A percentile compares a stretch with the other conserved stretches of the same genome.
Evolutionary conservation across 2,888 invertebrate genomes (phyloP).

Genomic region (Acrocyrtus sp.): DNA sequence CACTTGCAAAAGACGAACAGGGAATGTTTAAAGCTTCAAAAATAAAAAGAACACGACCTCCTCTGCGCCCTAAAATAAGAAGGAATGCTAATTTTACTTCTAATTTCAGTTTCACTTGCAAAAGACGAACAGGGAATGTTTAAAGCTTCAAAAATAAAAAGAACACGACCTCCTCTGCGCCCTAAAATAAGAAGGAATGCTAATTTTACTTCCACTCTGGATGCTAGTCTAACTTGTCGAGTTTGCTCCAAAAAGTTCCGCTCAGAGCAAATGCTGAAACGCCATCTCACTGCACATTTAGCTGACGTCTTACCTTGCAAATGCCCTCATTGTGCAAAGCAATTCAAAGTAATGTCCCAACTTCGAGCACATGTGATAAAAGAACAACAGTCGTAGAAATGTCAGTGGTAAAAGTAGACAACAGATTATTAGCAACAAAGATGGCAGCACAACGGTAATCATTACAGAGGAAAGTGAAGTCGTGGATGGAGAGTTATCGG

Average conservation of each 20-base stretch:
- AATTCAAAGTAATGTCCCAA: background rate
- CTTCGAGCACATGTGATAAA: background rate
- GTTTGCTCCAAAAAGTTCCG: background rate
- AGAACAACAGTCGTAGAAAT: no score
- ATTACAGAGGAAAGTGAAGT: no score
- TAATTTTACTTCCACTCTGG: background rate
- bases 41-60: background rate
- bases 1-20: background rate
- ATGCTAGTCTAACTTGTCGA: background rate
- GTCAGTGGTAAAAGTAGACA: no score
- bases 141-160: background rate
- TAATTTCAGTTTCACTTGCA: background rate
- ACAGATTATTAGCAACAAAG: no score
- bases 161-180: background rate
- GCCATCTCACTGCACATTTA: background rate
- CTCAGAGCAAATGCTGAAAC: background rate
- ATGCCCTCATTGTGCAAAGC: background rate
- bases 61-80: background rate
- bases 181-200: background rate
- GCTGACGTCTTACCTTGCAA: background rate
- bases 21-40: background rate
- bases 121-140: background rate
- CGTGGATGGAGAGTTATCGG: no score
- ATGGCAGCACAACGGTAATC: no score
- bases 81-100: no score